Evolutionary conservation across 2,888 invertebrate genomes (phyloP), one percentile per base, ranked within the genome.

Genomic region (Leucania comma): DNA sequence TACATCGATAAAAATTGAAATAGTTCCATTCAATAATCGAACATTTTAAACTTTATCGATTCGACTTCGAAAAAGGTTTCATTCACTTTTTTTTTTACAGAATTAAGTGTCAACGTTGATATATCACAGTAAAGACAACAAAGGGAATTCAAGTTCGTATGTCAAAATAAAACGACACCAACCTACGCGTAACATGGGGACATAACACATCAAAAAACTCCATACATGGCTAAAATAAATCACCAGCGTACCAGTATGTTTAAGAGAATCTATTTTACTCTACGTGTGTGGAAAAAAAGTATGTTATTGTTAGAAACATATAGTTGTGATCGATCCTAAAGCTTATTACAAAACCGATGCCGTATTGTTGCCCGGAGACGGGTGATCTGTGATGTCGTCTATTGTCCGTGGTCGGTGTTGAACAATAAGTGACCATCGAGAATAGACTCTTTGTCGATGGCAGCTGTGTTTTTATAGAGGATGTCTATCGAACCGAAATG

Each of bases 401-500:
- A 92, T 95, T 95, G 94, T 94, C 87, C 86, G 84, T 87, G 84
- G 86, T 86, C 87, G 82, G 85, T 88, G 88, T 92, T 91, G 93
- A 94, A 95, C 95, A 95, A 95, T 94, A 90, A 93, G 88, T 94
- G 95, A 92, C 95, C 95, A 93, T 91, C 90, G 90, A 89, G 90
- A 90, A 90, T 89, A 89, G 87, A 84, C 80, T 89, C 90, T 91
- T 94, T 94, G 92, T 93, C 89, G 83, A 82, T 80, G 85, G 91
- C 95, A 95, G 95, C 93, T 94, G 95, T 92, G 87, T 91, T 93
- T 93, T 92, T 93, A 92, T 93, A 90, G 90, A 92, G 88, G 90
- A 89, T 91, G 85, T 89, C 89, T 89, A 90, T 91, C 86, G 85
- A 84, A 88, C 88, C 90, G 87, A 88, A 87, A 89, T 91, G 89